Base-by-base conservation (phyloP, 1,140 invertebrate genomes). In the Antheraea mylitta region DNA sequence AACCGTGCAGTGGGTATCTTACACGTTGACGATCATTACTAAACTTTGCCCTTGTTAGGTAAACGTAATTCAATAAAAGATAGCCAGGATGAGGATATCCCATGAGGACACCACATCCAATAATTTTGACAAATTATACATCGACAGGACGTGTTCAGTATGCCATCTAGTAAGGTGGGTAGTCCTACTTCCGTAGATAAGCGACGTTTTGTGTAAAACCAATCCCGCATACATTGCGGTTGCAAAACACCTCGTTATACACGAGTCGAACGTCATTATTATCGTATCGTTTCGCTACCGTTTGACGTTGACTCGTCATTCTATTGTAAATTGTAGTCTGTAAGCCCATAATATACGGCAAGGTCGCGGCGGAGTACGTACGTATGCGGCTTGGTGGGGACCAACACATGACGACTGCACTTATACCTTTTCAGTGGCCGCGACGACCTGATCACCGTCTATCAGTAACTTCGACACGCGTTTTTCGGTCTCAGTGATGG, bases 271-370 rank as follows among this genome's bases (percentile, higher is more conserved):
- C 75, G 76, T 79, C 63, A 72, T 71, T 80, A 87, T 83, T 83
- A 85, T 83, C 74, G 72, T 83, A 85, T 83, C 77, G 76, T 89
- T 88, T 88, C 84, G 83, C 87, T 87, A 80, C 83, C 83, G 79
- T 87, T 85, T 75, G 77, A 72, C 78, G 80, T 81, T 64, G 74
- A 77, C 81, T 86, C 85, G 87, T 87, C 85, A 85, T 66, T 84
- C 83, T 76, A 91, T 90, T 88, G 89, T 89, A 86, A 89, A 85
- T 89, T 85, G 85, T 79, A 73, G 80, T 86, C 81, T 85, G 85
- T 85, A 87, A 87, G 85, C 84, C 86, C 86, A 88, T 88, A 90
- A 90, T 80, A 80, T 82, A 81, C 80, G 80, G 79, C 87, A 90
- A 91, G 87, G 89, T 90, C 86, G 84, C 66, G 72, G 68, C 67